These are phyloP conservation scores for Hypolimnas misippus DNA, from an alignment of 2,888 invertebrate genomes.

Conservation along the genomic window DNA sequence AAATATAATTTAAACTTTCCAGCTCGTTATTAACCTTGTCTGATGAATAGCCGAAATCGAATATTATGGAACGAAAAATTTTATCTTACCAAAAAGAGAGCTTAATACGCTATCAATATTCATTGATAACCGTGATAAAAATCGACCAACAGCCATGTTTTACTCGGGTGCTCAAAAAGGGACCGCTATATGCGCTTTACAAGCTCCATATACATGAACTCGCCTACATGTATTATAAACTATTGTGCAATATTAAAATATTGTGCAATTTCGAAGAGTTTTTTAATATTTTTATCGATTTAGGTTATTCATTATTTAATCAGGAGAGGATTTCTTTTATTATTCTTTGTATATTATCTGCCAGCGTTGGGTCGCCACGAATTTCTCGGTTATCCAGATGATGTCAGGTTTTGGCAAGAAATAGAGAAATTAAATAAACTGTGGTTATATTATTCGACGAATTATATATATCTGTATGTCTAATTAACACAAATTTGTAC, in stretches of 20 bases:
- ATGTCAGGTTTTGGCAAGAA: too few species aligned
- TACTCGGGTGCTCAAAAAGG: not conserved
- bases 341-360: too few species aligned
- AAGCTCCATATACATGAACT: not conserved
- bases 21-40: not conserved
- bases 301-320: too few species aligned
- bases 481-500: not conserved
- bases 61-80: not conserved
- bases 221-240: not conserved
- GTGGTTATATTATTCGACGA: too few species aligned
- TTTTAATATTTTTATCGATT: too few species aligned
- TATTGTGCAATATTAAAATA: not conserved
- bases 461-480: too few species aligned
- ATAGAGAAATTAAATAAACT: too few species aligned
- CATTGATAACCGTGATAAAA: conserved; percentile 24
- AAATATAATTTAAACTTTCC: too few species aligned
- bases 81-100: conserved; percentile 12
- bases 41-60: not conserved
- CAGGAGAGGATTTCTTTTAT: too few species aligned
- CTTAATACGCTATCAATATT: conserved; percentile 24
- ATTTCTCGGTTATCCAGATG: too few species aligned
- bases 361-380: too few species aligned
- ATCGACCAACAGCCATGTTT: conserved; percentile 14
- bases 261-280: too few species aligned
- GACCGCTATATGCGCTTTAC: not conserved